Evolutionary conservation across 2,113 vertebrate genomes (phyloP).

Genomic region (Halichoeres trimaculatus): DNA sequence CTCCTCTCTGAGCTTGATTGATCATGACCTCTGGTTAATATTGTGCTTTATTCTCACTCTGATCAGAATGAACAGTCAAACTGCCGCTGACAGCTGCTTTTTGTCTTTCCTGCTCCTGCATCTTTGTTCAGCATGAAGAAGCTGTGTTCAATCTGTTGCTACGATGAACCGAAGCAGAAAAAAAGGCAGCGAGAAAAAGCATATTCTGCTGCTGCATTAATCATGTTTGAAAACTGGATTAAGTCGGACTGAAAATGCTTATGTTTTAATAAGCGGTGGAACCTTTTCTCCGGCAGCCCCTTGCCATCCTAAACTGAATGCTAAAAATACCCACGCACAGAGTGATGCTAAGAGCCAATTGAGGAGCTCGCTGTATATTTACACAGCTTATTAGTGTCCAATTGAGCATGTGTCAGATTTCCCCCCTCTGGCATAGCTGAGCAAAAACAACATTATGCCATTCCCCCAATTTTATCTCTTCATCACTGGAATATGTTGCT

Average conservation of each 20-base stretch:
- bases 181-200: neutral
- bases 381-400: constrained; percentile 79
- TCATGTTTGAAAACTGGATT: neutral
- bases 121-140: neutral
- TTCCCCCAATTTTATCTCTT: constrained; percentile 73
- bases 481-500: constrained; percentile 74
- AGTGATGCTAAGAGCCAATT: constrained; percentile 65
- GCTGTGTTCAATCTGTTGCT: neutral
- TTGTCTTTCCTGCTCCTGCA: constrained; percentile 23
- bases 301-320: constrained; percentile 40
- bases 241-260: constrained; percentile 22
- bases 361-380: constrained; percentile 69
- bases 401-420: constrained; percentile 78
- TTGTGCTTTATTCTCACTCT: neutral
- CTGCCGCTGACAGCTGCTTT: constrained; percentile 33
- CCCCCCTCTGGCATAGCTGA: constrained; percentile 52
- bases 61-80: constrained; percentile 21
- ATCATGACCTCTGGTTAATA: constrained; percentile 42
- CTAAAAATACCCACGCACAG: constrained; percentile 63
- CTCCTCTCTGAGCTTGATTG: constrained; percentile 8
- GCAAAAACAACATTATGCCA: constrained; percentile 76
- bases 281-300: constrained; percentile 38
- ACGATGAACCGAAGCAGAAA: neutral
- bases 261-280: constrained; percentile 42
- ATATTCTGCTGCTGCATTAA: neutral